Base-by-base conservation (phyloP, 2,888 invertebrate genomes). In the Agonopterix alstromeriana region DNA sequence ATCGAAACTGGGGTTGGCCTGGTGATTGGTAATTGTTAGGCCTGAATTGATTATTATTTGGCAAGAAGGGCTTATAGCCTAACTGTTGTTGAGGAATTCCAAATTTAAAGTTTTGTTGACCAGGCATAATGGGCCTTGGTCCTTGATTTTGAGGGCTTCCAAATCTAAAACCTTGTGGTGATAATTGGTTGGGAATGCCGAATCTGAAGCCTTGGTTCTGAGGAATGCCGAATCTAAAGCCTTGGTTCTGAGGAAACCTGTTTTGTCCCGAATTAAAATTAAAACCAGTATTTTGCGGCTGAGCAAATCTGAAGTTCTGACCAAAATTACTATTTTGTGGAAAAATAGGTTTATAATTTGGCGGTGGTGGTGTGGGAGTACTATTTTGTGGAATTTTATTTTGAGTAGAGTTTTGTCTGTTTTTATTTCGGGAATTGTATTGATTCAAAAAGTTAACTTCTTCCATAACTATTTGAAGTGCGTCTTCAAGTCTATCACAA, bases 371-470 rank as follows among this genome's bases (percentile, higher is more conserved):
- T 36, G 8, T 8, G n/a, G 36, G n/a, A 36, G 36, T 14, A 9
- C 8, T 42, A 4, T 44, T 8, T 44, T 44, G 44, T 27, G 44
- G 44, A 8, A 10, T 8, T 43, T 9, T n/a, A 41, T 41, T 14
- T 10, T 10, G 12, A n/a, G 43, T 27, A 36, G 14, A 45, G 12
- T 36, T 45, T 36, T 45, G 45, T 10, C 9, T 9, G 14, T 45
- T 45, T 36, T 36, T 45, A 38, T 45, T 45, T 3, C 14, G 36
- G 8, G 36, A 5, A 36, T 45, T 45, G 14, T 45, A 45, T 36
- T 45, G 45, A n/a, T 12, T n/a, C 9, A 36, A 12, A 12, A 47
- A 47, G 42, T 47, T 47, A 10, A 47, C 47, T 12, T 47, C 43
- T 11, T 43, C 47, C 36, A 47, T 36, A 5, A 47, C 47, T 10